phyloP scores from a whole-genome alignment of 1,140 invertebrate species.

The Trypoxylus dichotomus region DNA sequence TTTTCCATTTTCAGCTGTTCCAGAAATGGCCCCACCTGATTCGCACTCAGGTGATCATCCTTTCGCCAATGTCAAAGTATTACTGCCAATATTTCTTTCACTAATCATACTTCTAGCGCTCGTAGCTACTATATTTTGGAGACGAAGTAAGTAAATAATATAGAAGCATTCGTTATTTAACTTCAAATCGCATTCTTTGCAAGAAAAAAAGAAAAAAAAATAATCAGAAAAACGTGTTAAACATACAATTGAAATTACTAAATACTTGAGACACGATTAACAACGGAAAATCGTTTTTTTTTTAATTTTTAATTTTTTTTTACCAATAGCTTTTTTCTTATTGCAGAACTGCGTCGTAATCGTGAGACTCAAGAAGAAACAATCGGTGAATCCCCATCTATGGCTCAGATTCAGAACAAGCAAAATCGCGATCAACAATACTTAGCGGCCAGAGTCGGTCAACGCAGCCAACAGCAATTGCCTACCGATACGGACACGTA shows the following conservation, averaged over 20 bases:
- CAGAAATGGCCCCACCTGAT: slow-evolving; percentile 62
- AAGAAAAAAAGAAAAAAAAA: no score
- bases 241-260: no score
- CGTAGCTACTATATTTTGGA: slow-evolving; percentile 63
- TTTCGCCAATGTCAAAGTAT: slow-evolving; percentile 70
- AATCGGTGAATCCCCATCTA: slow-evolving; percentile 68
- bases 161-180: no score
- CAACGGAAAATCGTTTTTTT: no score
- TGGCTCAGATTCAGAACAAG: slow-evolving; percentile 75
- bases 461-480: slow-evolving; percentile 47
- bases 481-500: slow-evolving; percentile 48
- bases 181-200: no score
- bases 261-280: no score
- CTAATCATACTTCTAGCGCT: slow-evolving; percentile 66
- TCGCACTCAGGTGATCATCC: slow-evolving; percentile 63
- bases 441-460: slow-evolving; percentile 59
- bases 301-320: neutral
- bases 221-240: no score
- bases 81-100: slow-evolving; percentile 69
- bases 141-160: slow-evolving; percentile 69
- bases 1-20: slow-evolving; percentile 54
- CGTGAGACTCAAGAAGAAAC: slow-evolving; percentile 50
- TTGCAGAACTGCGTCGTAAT: slow-evolving; percentile 53
- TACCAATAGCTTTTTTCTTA: slow-evolving; percentile 23
- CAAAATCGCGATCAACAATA: slow-evolving; percentile 76